Conservation (phyloP, 2,113 vertebrate genomes). For the Bubalus kerabau region DNA sequence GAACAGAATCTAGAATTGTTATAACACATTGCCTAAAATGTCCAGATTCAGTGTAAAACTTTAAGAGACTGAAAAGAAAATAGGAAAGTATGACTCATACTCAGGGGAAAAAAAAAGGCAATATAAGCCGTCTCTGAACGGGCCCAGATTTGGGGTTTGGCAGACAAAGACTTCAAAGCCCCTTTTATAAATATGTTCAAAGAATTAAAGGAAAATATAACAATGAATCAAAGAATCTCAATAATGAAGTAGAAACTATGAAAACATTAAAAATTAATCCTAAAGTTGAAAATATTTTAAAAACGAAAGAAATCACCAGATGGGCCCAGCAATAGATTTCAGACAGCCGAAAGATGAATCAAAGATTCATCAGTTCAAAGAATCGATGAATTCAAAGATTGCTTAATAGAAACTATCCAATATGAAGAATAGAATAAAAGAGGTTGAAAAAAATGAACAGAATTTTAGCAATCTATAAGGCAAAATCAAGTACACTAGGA, state of each 20-base stretch:
- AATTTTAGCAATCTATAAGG: not conserved
- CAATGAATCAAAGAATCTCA: not conserved
- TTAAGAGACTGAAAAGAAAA: not conserved
- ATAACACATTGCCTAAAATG: not conserved
- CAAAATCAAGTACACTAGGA: not conserved
- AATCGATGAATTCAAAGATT: not conserved
- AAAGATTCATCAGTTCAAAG: no score
- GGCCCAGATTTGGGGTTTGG: not conserved
- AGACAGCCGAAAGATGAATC: not conserved
- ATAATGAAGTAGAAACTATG: not conserved
- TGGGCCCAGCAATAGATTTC: not conserved
- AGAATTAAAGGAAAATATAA: not conserved
- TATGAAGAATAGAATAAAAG: not conserved
- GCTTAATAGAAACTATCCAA: not conserved
- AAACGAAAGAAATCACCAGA: not conserved
- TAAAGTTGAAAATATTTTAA: not conserved
- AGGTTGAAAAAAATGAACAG: not conserved
- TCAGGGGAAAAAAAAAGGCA: not conserved
- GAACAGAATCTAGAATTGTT: not conserved
- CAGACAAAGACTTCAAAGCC: not conserved
- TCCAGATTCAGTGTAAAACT: not conserved
- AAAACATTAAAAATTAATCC: not conserved
- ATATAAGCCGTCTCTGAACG: not conserved
- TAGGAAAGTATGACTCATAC: not conserved
- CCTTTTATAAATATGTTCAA: not conserved